Evolutionary conservation across 2,113 vertebrate genomes (phyloP).

Genomic region (Lasiurus borealis): DNA sequence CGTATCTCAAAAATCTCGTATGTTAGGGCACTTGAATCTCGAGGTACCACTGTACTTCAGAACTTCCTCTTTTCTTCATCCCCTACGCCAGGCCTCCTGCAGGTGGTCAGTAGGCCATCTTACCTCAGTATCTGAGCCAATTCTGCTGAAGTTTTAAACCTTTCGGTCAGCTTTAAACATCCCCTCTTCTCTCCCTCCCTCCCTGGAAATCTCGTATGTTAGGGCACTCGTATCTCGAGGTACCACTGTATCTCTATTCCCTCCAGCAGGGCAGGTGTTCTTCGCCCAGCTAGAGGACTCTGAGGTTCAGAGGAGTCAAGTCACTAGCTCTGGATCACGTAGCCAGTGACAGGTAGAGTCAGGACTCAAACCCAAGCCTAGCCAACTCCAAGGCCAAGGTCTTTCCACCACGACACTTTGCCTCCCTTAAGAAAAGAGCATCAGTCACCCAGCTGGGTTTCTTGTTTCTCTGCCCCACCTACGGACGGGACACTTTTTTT

Average conservation of each 20-base stretch:
- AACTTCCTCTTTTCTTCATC: background rate
- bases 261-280: background rate
- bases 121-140: background rate
- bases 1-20: too few relatives aligned
- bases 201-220: background rate
- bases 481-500: conserved; percentile 24
- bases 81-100: background rate
- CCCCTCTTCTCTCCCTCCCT: fast-evolving
- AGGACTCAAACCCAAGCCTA: background rate
- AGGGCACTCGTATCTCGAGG: too few relatives aligned
- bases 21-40: too few relatives aligned
- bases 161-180: background rate
- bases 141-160: background rate
- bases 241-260: background rate
- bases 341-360: background rate
- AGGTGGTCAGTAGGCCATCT: background rate
- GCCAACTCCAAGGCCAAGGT: background rate
- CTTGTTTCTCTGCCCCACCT: background rate
- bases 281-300: background rate
- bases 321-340: background rate
- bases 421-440: background rate
- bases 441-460: background rate
- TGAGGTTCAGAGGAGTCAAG: background rate
- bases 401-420: background rate
- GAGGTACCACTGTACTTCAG: too few relatives aligned